Evolutionary conservation across 2,888 invertebrate species (phyloP).

Genomic region (Elmis aenea): DNA sequence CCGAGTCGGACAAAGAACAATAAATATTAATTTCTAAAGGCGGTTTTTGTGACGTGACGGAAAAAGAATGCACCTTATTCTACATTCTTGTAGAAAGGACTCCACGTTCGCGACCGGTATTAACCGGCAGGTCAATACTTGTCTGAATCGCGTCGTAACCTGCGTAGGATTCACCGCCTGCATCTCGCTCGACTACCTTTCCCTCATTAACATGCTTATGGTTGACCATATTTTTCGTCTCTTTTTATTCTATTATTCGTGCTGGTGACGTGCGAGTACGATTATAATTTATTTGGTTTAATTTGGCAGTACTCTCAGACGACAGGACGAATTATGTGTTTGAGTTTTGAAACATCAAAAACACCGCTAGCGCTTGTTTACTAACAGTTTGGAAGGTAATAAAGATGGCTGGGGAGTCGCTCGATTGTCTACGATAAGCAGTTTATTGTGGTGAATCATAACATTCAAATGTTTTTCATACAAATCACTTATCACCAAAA

Average conservation of each 20-base stretch:
- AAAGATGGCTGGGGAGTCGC: no score
- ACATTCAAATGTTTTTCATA: no score
- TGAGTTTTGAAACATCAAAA: slow-evolving; percentile 6
- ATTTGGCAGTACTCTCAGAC: slow-evolving; percentile 3
- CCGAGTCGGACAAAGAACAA: no score
- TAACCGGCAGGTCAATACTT: slow-evolving; percentile 25
- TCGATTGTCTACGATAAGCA: no score
- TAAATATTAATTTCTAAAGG: no score
- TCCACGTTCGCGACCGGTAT: slow-evolving; percentile 3
- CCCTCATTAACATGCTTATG: not conserved
- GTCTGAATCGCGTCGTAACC: slow-evolving; percentile 19
- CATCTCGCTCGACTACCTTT: slow-evolving; percentile 7
- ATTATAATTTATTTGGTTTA: slow-evolving; percentile 3
- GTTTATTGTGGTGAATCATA: no score
- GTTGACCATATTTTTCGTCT: not conserved
- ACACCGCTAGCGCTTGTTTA: slow-evolving; percentile 8
- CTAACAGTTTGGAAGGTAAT: slow-evolving; percentile 6
- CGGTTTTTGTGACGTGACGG: not conserved
- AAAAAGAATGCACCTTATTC: not conserved
- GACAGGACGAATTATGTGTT: slow-evolving; percentile 9
- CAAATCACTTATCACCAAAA: no score
- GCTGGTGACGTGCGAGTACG: not conserved
- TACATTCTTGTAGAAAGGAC: not conserved
- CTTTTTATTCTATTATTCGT: no score
- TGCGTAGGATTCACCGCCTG: slow-evolving; percentile 17